These are phyloP conservation scores for Rafetus swinhoei DNA, from an alignment of 2,113 vertebrate species.

Conservation along the genomic window DNA sequence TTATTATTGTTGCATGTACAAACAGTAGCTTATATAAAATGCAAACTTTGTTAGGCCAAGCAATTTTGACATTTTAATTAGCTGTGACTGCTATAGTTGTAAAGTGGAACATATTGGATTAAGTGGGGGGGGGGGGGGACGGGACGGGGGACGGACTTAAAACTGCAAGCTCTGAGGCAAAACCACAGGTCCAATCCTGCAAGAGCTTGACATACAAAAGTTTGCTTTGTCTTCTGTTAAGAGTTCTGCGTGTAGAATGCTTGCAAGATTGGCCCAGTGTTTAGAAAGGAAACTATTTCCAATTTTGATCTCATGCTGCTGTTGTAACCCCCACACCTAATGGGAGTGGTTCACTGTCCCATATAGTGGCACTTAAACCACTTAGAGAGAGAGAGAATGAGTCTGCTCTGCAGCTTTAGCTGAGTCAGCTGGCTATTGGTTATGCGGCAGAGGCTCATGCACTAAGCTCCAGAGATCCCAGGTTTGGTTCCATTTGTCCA, in stretches of 20 bases:
- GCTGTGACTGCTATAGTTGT: background rate
- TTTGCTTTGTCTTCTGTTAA: background rate
- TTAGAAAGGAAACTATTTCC: background rate
- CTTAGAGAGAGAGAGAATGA: too few relatives aligned
- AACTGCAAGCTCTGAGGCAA: fast-evolving
- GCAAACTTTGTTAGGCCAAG: constrained; percentile 22
- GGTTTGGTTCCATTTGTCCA: too few relatives aligned
- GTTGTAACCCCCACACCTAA: too few relatives aligned
- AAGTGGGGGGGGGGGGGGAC: fast-evolving
- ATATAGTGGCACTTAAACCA: too few relatives aligned
- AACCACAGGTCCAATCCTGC: background rate
- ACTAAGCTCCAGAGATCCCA: too few relatives aligned
- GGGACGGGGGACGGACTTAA: too few relatives aligned
- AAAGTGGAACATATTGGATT: background rate
- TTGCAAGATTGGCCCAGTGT: background rate
- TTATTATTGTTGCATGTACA: constrained; percentile 29
- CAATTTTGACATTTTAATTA: constrained; percentile 26
- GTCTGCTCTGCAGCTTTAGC: too few relatives aligned
- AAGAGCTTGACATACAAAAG: background rate
- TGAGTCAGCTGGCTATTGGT: too few relatives aligned
- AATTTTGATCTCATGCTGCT: background rate
- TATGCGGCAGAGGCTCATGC: too few relatives aligned
- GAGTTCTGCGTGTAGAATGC: background rate
- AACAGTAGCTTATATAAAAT: constrained; percentile 15
- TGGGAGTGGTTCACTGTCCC: too few relatives aligned